Base-by-base conservation (phyloP, 2,888 invertebrate genomes). In the Asteroscopus sphinx region DNA sequence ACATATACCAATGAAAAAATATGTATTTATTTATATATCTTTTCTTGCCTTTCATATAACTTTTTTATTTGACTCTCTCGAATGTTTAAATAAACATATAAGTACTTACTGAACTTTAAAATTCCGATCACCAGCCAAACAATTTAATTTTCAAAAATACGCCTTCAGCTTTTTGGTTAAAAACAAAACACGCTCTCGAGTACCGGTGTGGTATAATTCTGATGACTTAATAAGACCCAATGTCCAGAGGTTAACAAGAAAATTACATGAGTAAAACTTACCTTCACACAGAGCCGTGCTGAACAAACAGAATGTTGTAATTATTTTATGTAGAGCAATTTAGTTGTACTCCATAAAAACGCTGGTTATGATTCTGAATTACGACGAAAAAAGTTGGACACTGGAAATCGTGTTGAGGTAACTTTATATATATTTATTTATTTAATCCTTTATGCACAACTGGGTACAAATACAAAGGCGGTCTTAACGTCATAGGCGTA, bases 211-310 rank as follows among this genome's bases (percentile, higher is more conserved):
- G 83, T 82, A 85, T 79, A 80, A 79, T 83, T 85, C 82, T 89
- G 88, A 89, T 89, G 84, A 80, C 87, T 89, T 90, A 89, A 89
- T 89, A 89, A 83, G 85, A 80, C 62, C 73, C 77, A 64, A 79
- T 82, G 86, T 84, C 77, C 77, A 76, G 65, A 78, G 71, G 76
- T 79, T 82, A 87, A 88, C 83, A 80, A 83, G 86, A 82, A 88
- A 87, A 90, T 90, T 88, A 77, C 77, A 80, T 66, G 76, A 77
- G 76, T 75, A 77, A 80, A 83, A 80, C 78, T 52, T 66, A 79
- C 80, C 59, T 68, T 48, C 55, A 72, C 77, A 66, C 74, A 61
- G 70, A 56, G 60, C 73, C 68, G 63, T 59, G 65, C 73, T 79
- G 77, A 79, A 73, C 79, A 85, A 85, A 86, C 83, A 85, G 75